A percentile compares a stretch with the other conserved stretches of the same genome.
These are phyloP conservation scores for Hirtodrosophila confusa DNA, from an alignment of 2,888 invertebrate genomes.

Conservation along the genomic window DNA sequence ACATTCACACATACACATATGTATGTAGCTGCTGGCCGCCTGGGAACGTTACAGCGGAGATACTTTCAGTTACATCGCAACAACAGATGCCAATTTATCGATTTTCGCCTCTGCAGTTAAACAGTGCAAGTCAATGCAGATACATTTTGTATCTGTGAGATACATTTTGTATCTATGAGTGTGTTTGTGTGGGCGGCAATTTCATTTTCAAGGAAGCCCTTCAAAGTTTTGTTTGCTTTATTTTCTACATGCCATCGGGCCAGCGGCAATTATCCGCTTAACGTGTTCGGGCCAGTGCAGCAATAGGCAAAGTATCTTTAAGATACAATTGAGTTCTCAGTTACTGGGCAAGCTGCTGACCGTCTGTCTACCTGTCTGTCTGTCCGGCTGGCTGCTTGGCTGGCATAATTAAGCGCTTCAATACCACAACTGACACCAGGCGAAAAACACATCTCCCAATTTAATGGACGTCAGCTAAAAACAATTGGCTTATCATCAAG, in stretches of 20 bases:
- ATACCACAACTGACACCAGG: slow-evolving; percentile 31
- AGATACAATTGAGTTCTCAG: slow-evolving; percentile 61
- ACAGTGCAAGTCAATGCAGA: slow-evolving; percentile 32
- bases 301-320: slow-evolving; percentile 72
- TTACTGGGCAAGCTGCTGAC: slow-evolving; percentile 23
- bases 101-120: slow-evolving; percentile 49
- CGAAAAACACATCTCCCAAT: slow-evolving; percentile 54
- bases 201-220: slow-evolving; percentile 74
- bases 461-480: slow-evolving; percentile 55
- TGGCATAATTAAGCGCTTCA: slow-evolving; percentile 58
- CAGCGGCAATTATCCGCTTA: slow-evolving; percentile 74
- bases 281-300: slow-evolving; percentile 68
- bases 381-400: slow-evolving; percentile 2
- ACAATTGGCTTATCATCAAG: slow-evolving; percentile 67
- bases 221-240: slow-evolving; percentile 79
- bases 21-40: slow-evolving; percentile 14
- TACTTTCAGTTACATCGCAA: slow-evolving; percentile 33
- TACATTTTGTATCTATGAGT: slow-evolving; percentile 27
- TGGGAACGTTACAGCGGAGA: slow-evolving; percentile 24
- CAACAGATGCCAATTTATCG: slow-evolving; percentile 55
- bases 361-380: slow-evolving; percentile 9
- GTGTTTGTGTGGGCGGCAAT: slow-evolving; percentile 42
- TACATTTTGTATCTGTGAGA: slow-evolving; percentile 41
- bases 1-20: slow-evolving; percentile 15
- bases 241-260: slow-evolving; percentile 51